Evolutionary conservation across 2,888 invertebrate species (phyloP).

Genomic region (Apoda limacodes): DNA sequence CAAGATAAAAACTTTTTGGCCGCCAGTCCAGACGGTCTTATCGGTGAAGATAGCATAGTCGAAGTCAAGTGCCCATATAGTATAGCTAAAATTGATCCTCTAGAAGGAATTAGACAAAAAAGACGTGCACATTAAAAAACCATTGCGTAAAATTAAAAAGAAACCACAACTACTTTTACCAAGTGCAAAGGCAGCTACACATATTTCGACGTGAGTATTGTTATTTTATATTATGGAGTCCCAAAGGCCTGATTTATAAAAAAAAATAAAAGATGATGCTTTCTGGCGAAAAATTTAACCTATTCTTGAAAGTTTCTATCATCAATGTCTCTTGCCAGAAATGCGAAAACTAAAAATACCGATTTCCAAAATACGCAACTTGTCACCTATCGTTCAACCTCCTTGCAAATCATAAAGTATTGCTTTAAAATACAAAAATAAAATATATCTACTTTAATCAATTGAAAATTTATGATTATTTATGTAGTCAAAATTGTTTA

Average conservation of each 20-base stretch:
- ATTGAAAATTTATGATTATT: too few relatives aligned
- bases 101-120: conserved; percentile 7
- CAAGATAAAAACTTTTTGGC: conserved; percentile 9
- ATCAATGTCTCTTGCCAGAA: conserved; percentile 5
- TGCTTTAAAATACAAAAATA: too few relatives aligned
- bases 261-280: conserved; percentile 7
- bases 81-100: conserved; percentile 4
- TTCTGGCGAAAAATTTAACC: conserved; percentile 8
- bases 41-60: too few relatives aligned
- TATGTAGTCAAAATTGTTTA: too few relatives aligned
- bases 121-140: conserved; percentile 3
- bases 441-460: too few relatives aligned
- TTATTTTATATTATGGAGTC: conserved; percentile 8
- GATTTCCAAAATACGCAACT: too few relatives aligned
- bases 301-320: conserved; percentile 5
- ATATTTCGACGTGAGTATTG: conserved; percentile 5
- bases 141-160: not conserved
- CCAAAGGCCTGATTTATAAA: conserved; percentile 6
- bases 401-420: too few relatives aligned
- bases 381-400: too few relatives aligned
- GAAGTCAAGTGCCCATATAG: too few relatives aligned
- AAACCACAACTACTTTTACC: conserved; percentile 8
- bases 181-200: conserved; percentile 9
- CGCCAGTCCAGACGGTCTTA: too few relatives aligned
- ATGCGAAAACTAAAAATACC: too few relatives aligned